Conservation (phyloP, 2,113 vertebrate genomes). For the Pseudopipra pipra region DNA sequence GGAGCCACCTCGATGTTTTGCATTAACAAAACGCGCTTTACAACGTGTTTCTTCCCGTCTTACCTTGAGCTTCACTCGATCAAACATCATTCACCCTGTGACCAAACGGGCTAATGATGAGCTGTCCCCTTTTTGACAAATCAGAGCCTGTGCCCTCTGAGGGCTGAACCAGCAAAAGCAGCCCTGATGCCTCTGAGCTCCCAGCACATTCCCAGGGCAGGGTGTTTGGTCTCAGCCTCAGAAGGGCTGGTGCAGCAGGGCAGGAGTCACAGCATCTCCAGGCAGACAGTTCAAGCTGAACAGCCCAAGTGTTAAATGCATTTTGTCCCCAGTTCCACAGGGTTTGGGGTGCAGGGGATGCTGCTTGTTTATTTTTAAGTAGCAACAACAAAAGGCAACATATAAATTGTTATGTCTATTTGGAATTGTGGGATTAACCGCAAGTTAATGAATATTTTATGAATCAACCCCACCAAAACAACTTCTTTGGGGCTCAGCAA, state of each 20-base stretch:
- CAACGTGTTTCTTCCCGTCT: background rate
- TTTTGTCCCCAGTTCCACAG: background rate
- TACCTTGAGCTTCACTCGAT: background rate
- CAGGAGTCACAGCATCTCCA: background rate
- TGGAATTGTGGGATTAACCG: background rate
- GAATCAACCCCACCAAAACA: background rate
- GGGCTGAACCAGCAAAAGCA: background rate
- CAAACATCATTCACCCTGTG: background rate
- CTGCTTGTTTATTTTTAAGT: background rate
- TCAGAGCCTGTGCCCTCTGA: background rate
- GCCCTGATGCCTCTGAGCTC: background rate
- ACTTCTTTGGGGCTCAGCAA: background rate
- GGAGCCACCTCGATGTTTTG: background rate
- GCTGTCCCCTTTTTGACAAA: background rate
- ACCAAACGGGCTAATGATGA: background rate
- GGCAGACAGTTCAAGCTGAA: background rate
- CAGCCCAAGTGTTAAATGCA: background rate
- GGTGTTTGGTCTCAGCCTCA: background rate
- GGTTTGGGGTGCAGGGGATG: background rate
- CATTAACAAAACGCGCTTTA: background rate
- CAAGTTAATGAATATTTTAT: background rate
- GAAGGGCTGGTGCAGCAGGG: background rate
- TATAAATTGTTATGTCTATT: background rate
- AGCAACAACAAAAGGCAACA: background rate
- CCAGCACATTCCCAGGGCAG: rapidly evolving